phyloP scores from a whole-genome alignment of 1,140 invertebrate genomes.

The Microplitis demolitor region DNA sequence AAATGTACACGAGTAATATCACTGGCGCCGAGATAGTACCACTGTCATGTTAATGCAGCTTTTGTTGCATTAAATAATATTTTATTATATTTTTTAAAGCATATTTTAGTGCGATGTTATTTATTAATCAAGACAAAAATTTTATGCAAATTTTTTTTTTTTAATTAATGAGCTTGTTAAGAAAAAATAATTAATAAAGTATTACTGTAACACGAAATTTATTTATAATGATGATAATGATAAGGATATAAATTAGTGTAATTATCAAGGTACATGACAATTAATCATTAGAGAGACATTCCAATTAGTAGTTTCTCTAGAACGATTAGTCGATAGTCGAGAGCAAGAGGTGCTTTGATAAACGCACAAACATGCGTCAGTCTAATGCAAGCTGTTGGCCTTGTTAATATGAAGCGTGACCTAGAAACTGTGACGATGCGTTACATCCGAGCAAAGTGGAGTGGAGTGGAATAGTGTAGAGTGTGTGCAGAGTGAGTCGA shows the following conservation, averaged over 20 bases:
- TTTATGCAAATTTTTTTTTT: too few species aligned
- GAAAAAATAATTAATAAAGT: too few species aligned
- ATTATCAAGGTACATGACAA: not conserved
- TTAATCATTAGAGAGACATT: slow-evolving; percentile 20
- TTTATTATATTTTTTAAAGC: too few species aligned
- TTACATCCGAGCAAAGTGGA: not conserved
- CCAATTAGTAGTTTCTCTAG: slow-evolving; percentile 13
- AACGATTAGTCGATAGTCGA: slow-evolving; percentile 11
- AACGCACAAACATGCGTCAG: not conserved
- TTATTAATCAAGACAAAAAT: too few species aligned
- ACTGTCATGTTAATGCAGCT: too few species aligned
- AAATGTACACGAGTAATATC: too few species aligned
- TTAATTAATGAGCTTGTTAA: too few species aligned
- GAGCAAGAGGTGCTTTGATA: not conserved
- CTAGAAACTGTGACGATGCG: not conserved
- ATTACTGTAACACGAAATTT: too few species aligned
- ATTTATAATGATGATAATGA: not conserved
- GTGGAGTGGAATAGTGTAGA: not conserved
- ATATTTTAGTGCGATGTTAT: too few species aligned
- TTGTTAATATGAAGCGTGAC: not conserved
- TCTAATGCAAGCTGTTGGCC: not conserved
- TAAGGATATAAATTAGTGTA: not conserved
- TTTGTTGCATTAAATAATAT: too few species aligned
- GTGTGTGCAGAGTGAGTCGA: not conserved
- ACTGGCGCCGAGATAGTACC: too few species aligned